Percentiles rank a stretch among this genome's conserved stretches.
These are phyloP conservation scores for Rhodeus uyekii DNA, from an alignment of 2,797 vertebrate species.

Conservation along the genomic window DNA sequence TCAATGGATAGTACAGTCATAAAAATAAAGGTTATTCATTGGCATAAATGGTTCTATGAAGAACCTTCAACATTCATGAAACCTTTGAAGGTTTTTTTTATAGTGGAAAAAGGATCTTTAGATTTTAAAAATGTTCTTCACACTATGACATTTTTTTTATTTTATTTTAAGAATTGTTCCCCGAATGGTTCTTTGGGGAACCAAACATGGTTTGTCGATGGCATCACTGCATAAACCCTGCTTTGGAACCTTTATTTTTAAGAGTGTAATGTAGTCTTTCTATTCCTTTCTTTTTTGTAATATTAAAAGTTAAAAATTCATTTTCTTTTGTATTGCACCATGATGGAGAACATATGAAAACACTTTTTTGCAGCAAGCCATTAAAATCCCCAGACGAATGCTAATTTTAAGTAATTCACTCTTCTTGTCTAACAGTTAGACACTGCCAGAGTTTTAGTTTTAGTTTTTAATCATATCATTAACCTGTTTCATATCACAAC, in stretches of 20 bases:
- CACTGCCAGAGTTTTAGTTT: constrained; percentile 35
- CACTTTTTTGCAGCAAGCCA: constrained; percentile 38
- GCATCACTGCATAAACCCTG: no score
- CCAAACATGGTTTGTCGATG: neutral
- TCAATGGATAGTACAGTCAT: neutral
- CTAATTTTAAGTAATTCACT: constrained; percentile 16
- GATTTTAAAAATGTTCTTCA: neutral
- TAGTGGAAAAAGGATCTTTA: neutral
- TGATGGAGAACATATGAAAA: constrained; percentile 37
- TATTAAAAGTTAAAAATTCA: neutral
- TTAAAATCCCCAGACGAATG: constrained; percentile 24
- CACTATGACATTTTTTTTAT: no score
- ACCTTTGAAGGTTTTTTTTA: neutral
- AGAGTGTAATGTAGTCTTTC: neutral
- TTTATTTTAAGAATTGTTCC: no score
- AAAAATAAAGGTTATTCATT: neutral
- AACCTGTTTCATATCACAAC: constrained; percentile 30
- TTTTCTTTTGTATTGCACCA: constrained; percentile 13
- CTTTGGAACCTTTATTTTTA: neutral
- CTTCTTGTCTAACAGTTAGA: constrained; percentile 23
- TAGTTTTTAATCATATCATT: constrained; percentile 39
- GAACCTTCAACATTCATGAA: neutral
- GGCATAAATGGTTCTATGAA: neutral
- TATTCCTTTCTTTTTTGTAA: no score
- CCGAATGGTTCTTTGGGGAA: neutral